Evolutionary conservation across 2,888 invertebrate genomes (phyloP), one percentile per base, ranked within the genome.

Genomic region (Heteromurus nitidus): DNA sequence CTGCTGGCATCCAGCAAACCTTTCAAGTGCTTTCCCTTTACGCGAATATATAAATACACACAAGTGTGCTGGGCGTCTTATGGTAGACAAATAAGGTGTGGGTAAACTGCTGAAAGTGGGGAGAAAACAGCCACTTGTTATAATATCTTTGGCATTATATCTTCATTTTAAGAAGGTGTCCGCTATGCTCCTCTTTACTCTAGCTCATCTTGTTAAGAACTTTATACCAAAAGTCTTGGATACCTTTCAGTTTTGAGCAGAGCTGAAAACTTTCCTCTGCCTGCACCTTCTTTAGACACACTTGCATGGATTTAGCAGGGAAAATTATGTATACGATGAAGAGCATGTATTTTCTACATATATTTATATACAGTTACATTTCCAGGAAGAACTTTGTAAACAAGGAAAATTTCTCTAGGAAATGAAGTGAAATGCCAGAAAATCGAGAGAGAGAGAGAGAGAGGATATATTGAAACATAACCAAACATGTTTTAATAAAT

Each of bases 141-240:
- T 69, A 69, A 53, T 69, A 53, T 53, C 7, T n/a, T n/a, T n/a
- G n/a, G 47, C 47, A 47, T 36, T 69, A 69, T 53, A 69, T 69
- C 69, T 69, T 69, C 53, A 69, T 69, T 69, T 31, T 16, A 28
- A 67, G 67, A 67, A 30, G 53, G 44, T 30, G 69, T 69, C 69
- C 31, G 9, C 31, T 69, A 28, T 7, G 16, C 31, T 53, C 53
- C 22, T 53, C 53, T 69, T 9, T 13, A 9, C 20, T 30, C 53
- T 69, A 28, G 50, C 68, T 50, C 70, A 58, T 55, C 70, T 70
- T 58, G 70, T 70, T 70, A 70, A 36, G 44, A 70, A 70, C 26
- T 58, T 58, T 24, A 42, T 58, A 36, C n/a, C n/a, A n/a, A n/a
- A n/a, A n/a, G n/a, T 50, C n/a, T 50, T 50, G 50, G 50, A 50